phyloP scores from a whole-genome alignment of 1,140 invertebrate species.

The Eupristina koningsbergeri region DNA sequence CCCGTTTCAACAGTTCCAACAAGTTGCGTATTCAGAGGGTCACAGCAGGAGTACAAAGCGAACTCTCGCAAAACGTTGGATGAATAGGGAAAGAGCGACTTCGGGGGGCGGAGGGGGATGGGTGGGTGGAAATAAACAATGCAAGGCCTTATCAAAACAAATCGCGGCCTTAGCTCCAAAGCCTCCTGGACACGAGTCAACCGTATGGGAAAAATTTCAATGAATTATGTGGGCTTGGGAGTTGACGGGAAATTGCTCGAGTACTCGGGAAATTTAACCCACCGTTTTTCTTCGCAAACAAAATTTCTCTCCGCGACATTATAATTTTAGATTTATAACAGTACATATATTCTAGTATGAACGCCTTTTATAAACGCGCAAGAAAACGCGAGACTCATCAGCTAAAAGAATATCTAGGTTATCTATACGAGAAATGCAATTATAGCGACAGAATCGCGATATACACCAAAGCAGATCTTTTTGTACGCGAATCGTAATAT shows the following conservation, averaged over 20 bases:
- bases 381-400: not conserved
- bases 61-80: not conserved
- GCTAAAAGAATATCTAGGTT: not conserved
- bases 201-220: not conserved
- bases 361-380: not conserved
- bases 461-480: not conserved
- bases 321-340: too few relatives aligned
- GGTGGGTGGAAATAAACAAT: too few relatives aligned
- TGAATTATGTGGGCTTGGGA: not conserved
- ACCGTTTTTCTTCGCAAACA: not conserved
- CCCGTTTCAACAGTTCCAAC: slow-evolving; percentile 45
- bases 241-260: not conserved
- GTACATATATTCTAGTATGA: not conserved
- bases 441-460: not conserved
- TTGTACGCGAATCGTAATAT: not conserved
- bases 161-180: not conserved
- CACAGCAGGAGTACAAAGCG: not conserved
- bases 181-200: not conserved
- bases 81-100: not conserved
- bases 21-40: slow-evolving; percentile 39
- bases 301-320: not conserved
- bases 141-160: slow-evolving; percentile 22
- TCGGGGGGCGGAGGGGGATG: not conserved
- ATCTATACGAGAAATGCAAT: not conserved
- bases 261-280: not conserved